phyloP scores from a whole-genome alignment of 1,140 invertebrate species.

The Mamestra configurata region DNA sequence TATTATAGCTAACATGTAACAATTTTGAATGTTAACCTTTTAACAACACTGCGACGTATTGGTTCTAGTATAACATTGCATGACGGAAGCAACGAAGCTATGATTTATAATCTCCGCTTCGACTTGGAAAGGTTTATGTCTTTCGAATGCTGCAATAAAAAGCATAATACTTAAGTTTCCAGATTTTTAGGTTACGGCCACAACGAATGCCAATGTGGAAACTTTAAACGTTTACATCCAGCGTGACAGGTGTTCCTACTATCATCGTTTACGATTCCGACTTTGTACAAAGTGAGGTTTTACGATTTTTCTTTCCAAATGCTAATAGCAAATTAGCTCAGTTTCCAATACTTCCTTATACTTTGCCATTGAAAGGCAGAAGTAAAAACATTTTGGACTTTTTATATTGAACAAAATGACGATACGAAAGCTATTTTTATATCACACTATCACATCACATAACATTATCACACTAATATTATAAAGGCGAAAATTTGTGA shows the following conservation, averaged over 20 bases:
- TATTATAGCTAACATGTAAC: background rate
- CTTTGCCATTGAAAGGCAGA: background rate
- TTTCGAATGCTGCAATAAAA: conserved; percentile 51
- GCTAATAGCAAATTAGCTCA: conserved; percentile 34
- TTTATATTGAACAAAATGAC: conserved; percentile 13
- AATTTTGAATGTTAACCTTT: conserved; percentile 4
- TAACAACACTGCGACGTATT: background rate
- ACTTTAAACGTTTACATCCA: conserved; percentile 54
- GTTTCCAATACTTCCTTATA: conserved; percentile 9
- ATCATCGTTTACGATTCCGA: conserved; percentile 58
- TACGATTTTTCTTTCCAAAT: conserved; percentile 51
- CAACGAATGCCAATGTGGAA: conserved; percentile 47
- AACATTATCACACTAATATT: no score
- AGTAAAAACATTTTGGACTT: conserved; percentile 3
- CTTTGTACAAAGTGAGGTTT: conserved; percentile 45
- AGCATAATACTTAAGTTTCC: conserved; percentile 49
- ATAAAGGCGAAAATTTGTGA: no score
- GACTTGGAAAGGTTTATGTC: conserved; percentile 46
- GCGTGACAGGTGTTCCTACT: conserved; percentile 53
- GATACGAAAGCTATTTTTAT: conserved; percentile 11
- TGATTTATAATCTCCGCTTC: conserved; percentile 48
- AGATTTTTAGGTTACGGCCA: conserved; percentile 49
- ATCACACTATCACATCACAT: no score
- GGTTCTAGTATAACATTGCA: conserved; percentile 37
- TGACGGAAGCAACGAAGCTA: conserved; percentile 46